These are phyloP conservation scores for Apaloderma vittatum DNA, from an alignment of 2,113 vertebrate genomes.

Conservation along the genomic window DNA sequence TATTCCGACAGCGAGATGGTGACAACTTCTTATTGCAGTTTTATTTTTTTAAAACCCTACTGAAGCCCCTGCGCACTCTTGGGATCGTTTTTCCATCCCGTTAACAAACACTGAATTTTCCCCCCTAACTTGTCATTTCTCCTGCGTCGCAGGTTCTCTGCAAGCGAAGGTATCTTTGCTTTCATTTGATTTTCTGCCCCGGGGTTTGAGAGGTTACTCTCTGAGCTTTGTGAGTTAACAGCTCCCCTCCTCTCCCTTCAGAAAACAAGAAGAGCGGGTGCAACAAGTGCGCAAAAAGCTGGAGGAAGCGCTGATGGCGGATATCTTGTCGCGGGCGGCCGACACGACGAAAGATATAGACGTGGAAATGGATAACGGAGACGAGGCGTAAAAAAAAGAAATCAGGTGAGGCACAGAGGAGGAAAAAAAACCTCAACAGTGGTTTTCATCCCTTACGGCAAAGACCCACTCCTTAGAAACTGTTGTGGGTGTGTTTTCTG, in stretches of 20 bases:
- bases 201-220: neutral
- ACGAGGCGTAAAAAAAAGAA: slow-evolving; percentile 73
- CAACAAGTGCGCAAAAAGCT: slow-evolving; percentile 89
- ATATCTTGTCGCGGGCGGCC: slow-evolving; percentile 85
- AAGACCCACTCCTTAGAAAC: neutral
- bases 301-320: slow-evolving; percentile 92
- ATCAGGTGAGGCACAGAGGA: slow-evolving; percentile 66
- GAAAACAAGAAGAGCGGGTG: slow-evolving; percentile 93
- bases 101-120: neutral
- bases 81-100: neutral
- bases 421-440: too few species aligned
- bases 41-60: too few species aligned
- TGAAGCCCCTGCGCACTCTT: neutral
- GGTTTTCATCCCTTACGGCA: neutral
- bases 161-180: neutral
- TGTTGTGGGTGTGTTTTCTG: neutral
- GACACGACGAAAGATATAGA: slow-evolving; percentile 80
- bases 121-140: neutral
- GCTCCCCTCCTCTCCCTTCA: slow-evolving; percentile 48
- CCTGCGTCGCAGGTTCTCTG: neutral
- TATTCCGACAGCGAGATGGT: neutral
- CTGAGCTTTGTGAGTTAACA: neutral
- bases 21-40: neutral
- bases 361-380: slow-evolving; percentile 77
- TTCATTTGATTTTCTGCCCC: neutral